phyloP scores from a whole-genome alignment of 2,113 vertebrate species.

The Chloroceryle aenea region DNA sequence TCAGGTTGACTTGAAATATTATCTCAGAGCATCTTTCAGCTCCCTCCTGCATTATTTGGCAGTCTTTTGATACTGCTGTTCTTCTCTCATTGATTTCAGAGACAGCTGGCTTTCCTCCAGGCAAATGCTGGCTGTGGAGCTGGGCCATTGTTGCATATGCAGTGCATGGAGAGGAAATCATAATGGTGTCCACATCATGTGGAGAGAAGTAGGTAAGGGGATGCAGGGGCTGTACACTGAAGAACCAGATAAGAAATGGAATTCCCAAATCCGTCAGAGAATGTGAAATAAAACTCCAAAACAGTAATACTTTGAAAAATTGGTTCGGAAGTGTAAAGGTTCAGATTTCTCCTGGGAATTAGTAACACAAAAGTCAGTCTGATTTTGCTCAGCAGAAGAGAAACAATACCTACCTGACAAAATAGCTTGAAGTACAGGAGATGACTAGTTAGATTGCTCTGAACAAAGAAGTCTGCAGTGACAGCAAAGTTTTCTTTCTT shows the following conservation, averaged over 20 bases:
- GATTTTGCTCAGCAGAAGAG: slow-evolving; percentile 36
- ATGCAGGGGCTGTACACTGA: fast-evolving
- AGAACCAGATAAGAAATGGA: background rate
- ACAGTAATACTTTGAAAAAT: background rate
- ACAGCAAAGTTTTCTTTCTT: slow-evolving; percentile 45
- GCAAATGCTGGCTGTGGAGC: background rate
- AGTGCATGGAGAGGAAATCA: background rate
- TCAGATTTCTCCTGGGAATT: slow-evolving; percentile 39
- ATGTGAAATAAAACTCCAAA: background rate
- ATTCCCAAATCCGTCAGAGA: background rate
- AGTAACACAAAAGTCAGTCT: slow-evolving; percentile 22
- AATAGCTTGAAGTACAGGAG: slow-evolving; percentile 46
- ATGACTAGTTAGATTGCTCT: slow-evolving; percentile 53
- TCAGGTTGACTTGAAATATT: background rate
- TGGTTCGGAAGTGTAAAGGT: background rate
- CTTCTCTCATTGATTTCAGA: background rate
- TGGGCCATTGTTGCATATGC: background rate
- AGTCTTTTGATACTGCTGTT: background rate
- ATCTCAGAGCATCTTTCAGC: background rate
- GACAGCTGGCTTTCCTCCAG: slow-evolving; percentile 22
- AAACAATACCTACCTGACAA: slow-evolving; percentile 63
- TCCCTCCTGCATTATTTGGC: slow-evolving; percentile 11
- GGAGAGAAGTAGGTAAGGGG: background rate
- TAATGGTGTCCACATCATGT: background rate
- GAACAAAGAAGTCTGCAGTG: slow-evolving; percentile 27